A percentile compares a stretch with the other conserved stretches of the same genome.
Evolutionary conservation across 2,888 invertebrate genomes (phyloP).

Genomic region (Camptogramma bilineatum): DNA sequence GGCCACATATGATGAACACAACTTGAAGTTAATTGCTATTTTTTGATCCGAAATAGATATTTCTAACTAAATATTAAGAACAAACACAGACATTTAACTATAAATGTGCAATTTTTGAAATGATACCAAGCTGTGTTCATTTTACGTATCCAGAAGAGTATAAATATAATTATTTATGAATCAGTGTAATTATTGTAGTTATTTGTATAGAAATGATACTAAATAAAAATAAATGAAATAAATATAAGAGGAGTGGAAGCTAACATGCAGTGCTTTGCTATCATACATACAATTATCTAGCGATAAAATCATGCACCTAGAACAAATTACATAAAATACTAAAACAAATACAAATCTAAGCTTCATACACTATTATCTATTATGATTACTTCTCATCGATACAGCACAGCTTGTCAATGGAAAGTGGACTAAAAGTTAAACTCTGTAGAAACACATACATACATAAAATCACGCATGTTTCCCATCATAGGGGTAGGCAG

Average conservation of each 20-base stretch:
- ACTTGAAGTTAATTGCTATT: neutral
- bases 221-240: conserved; percentile 54
- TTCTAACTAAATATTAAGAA: no score
- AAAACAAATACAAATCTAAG: neutral
- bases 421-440: no score
- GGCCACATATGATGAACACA: conserved; percentile 22
- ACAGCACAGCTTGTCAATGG: no score
- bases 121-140: conserved; percentile 20
- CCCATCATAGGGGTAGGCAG: no score
- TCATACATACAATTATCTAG: conserved; percentile 4
- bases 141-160: conserved; percentile 30
- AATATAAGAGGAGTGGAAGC: conserved; percentile 54
- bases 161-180: conserved; percentile 47
- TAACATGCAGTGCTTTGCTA: conserved; percentile 42
- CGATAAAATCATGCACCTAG: conserved; percentile 4
- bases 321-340: conserved; percentile 1
- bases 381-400: neutral
- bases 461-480: no score
- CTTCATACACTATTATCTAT: neutral
- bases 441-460: no score
- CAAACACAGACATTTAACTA: neutral
- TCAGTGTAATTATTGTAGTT: conserved; percentile 50
- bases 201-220: conserved; percentile 55
- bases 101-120: no score
- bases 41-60: neutral